These are phyloP conservation scores for Xenopus laevis DNA, from an alignment of 2,113 vertebrate species.

Conservation along the genomic window DNA sequence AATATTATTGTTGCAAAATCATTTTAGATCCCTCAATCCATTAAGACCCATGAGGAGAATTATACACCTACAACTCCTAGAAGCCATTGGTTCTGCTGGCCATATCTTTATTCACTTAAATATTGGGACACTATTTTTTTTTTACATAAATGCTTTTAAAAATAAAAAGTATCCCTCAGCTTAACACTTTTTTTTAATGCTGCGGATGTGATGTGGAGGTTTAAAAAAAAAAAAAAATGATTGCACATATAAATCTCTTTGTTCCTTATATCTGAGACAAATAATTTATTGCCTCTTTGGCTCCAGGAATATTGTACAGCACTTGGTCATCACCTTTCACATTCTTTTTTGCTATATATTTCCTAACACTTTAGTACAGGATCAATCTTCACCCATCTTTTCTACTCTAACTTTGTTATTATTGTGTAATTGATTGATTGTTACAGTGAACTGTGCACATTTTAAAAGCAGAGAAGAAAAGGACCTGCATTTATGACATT, in stretches of 20 bases:
- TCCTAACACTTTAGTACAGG: constrained; percentile 32
- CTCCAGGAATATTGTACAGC: constrained; percentile 31
- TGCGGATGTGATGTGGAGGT: background rate
- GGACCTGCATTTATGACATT: background rate
- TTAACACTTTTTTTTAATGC: no score
- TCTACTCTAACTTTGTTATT: constrained; percentile 26
- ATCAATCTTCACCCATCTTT: constrained; percentile 38
- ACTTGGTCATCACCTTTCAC: constrained; percentile 40
- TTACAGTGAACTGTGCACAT: constrained; percentile 16
- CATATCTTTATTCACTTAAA: no score
- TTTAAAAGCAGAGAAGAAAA: background rate
- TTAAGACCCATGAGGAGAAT: no score
- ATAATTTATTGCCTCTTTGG: constrained; percentile 36
- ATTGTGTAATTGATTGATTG: constrained; percentile 40
- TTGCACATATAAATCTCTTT: constrained; percentile 34
- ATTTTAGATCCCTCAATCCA: no score
- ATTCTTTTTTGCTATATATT: constrained; percentile 22
- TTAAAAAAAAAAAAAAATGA: constrained; percentile 3
- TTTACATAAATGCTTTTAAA: no score
- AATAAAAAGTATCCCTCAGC: no score
- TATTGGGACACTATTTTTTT: no score
- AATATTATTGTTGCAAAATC: no score
- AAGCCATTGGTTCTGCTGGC: no score
- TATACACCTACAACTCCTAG: no score
- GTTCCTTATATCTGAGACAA: constrained; percentile 20